These are phyloP conservation scores for Neopipo cinnamomea DNA, from an alignment of 2,113 vertebrate species.

Conservation along the genomic window DNA sequence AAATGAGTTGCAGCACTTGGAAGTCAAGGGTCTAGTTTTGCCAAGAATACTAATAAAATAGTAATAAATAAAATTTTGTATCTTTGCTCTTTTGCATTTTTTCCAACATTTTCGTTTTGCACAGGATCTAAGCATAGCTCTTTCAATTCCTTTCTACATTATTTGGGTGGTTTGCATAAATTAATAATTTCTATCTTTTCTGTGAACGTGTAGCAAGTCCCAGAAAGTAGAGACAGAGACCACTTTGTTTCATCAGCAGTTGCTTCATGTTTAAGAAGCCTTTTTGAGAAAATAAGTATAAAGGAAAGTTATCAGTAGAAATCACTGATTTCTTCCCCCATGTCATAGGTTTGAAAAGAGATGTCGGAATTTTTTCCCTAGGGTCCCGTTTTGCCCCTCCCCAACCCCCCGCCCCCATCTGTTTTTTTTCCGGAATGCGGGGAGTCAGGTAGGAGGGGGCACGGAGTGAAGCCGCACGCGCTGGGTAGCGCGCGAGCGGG, in stretches of 20 bases:
- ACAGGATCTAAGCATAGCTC: background rate
- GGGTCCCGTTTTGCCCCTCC: too few species aligned
- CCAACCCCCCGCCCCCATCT: too few species aligned
- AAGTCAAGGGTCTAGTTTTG: background rate
- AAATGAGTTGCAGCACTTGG: background rate
- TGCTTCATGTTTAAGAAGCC: background rate
- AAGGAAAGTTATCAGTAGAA: background rate
- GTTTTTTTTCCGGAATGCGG: too few species aligned
- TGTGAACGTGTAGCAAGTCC: background rate
- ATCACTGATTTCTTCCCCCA: background rate
- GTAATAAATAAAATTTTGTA: background rate
- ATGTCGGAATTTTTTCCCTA: too few species aligned
- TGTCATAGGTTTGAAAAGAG: too few species aligned
- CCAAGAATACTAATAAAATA: background rate
- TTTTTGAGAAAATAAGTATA: background rate
- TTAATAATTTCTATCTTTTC: background rate
- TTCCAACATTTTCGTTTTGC: background rate
- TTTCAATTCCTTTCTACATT: background rate
- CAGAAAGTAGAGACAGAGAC: background rate
- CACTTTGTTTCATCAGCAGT: background rate
- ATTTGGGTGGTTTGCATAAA: accelerated
- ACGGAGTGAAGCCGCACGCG: too few species aligned
- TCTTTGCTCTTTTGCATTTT: background rate
- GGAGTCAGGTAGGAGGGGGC: too few species aligned
- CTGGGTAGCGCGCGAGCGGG: too few species aligned